Base-by-base conservation (phyloP, 2,888 invertebrate species). In the Cephus rjabovi region DNA sequence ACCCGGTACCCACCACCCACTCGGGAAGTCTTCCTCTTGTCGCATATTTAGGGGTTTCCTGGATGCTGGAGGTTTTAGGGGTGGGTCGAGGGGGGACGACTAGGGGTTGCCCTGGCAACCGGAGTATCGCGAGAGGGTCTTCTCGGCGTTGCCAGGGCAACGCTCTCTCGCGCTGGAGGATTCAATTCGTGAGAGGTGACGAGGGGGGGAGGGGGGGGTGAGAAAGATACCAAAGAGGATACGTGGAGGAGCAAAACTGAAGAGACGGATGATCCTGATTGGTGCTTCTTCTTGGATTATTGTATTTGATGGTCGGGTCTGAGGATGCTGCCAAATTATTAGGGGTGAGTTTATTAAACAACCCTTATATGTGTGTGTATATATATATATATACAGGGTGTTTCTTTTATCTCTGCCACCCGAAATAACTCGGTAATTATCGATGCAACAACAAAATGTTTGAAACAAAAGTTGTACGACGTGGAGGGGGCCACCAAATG, bases 81-180 rank as follows among this genome's bases (percentile, higher is more conserved):
- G 40, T 23, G 23, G 4, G 23, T 23, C 1, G 56, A 23, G 23
- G 56, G 56, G 56, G 56, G 2, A 30, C 2, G 85, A 84, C 85
- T 82, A 83, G 83, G 84, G 87, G 89, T 89, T 88, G 86, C 89
- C 88, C 82, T 77, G 88, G 89, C 89, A 89, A 89, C 89, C 82
- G 79, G 56, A 56, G 56, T 56, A 56, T 56, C 82, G 81, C 73
- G 77, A 83, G 83, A 84, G 87, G 85, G 84, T 84, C 84, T 86
- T 87, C 87, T 84, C 84, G 80, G 82, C 83, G 91, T 91, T 91
- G 90, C 91, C 89, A 86, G 85, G 91, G 91, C 86, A 89, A 91
- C 91, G 37, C 68, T 56, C 76, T 73, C 76, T 73, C 76, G 73
- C 74, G 33, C 31, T 68, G 23, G 73, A 34, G 74, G 74, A 35